Conservation (phyloP, 2,888 invertebrate genomes). For the Eutolmus rufibarbis region DNA sequence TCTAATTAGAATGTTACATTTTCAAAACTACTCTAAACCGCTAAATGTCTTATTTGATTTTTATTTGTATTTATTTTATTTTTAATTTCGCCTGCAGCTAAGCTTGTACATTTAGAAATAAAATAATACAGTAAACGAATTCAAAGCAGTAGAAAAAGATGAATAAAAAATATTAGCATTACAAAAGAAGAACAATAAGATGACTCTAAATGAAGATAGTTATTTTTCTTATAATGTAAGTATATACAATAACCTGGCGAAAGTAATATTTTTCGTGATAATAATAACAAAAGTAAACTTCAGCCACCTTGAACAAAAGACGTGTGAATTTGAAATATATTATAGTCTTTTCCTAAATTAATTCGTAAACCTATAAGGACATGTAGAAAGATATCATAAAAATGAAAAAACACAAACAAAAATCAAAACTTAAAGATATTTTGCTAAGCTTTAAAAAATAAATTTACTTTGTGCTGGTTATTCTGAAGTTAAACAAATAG, state of each 20-base stretch:
- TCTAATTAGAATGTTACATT: neutral
- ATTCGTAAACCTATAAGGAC: neutral
- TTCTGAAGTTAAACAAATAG: neutral
- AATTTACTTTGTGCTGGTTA: neutral
- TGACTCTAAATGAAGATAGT: neutral
- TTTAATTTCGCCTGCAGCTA: neutral
- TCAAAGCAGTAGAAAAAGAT: neutral
- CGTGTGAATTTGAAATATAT: constrained; percentile 17
- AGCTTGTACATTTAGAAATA: neutral
- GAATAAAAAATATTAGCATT: neutral
- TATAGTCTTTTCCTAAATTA: constrained; percentile 8
- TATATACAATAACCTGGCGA: neutral
- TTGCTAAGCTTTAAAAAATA: neutral
- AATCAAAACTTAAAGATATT: constrained; percentile 12
- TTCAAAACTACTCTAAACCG: neutral
- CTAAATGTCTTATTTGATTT: neutral
- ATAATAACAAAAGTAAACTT: constrained; percentile 10
- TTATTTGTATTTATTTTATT: neutral
- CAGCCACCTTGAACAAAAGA: constrained; percentile 23
- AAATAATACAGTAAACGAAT: neutral
- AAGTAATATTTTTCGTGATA: constrained; percentile 27
- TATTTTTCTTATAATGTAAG: constrained; percentile 2
- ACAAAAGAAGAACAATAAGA: constrained; percentile 8
- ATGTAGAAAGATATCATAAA: neutral
- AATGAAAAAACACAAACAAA: neutral